Conservation (phyloP, 2,113 vertebrate genomes). For the Cairina moschata region DNA sequence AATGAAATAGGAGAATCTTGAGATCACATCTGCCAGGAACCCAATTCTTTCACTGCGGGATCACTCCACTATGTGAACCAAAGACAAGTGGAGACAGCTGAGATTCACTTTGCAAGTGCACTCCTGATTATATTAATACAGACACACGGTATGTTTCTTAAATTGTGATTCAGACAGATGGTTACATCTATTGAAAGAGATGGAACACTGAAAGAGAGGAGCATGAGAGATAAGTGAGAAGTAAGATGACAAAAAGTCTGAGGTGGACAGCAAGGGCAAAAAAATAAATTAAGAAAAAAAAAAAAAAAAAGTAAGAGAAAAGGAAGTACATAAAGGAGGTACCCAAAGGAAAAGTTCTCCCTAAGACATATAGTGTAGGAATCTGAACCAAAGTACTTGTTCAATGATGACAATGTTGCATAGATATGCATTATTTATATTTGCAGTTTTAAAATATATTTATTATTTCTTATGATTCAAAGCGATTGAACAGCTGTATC, state of each 20-base stretch:
- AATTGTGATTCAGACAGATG: neutral
- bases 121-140: neutral
- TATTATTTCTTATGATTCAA: neutral
- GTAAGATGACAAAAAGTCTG: neutral
- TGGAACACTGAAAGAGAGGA: neutral
- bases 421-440: neutral
- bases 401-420: neutral
- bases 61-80: neutral
- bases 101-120: neutral
- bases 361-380: neutral
- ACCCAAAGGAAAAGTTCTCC: neutral
- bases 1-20: accelerated
- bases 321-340: neutral
- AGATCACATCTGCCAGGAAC: neutral
- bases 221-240: neutral
- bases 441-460: neutral
- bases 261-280: neutral
- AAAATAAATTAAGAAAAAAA: neutral
- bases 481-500: neutral
- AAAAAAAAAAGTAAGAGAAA: neutral
- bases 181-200: neutral
- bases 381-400: neutral
- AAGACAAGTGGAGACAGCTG: neutral
- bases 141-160: neutral
- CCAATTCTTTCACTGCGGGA: neutral